These are phyloP conservation scores for Gambusia holbrooki DNA, from an alignment of 2,113 vertebrate species.

Conservation along the genomic window DNA sequence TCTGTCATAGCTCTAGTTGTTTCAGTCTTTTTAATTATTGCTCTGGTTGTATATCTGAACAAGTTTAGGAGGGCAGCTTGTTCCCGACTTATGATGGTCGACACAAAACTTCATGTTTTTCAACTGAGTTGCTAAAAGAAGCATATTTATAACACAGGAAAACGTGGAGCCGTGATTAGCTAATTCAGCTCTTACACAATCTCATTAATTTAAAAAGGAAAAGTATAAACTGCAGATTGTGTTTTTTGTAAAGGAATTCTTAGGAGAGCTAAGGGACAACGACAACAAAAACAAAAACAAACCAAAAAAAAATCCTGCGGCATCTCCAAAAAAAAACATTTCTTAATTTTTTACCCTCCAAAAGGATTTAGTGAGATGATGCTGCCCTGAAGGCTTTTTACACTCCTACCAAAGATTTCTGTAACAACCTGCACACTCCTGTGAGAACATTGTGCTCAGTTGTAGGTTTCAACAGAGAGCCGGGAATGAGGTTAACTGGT, in stretches of 20 bases:
- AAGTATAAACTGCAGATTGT: background rate
- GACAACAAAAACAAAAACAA: too few relatives aligned
- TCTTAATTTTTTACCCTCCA: too few relatives aligned
- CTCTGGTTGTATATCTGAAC: background rate
- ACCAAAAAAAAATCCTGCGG: too few relatives aligned
- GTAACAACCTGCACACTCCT: background rate
- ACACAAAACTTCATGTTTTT: too few relatives aligned
- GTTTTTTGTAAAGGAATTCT: background rate
- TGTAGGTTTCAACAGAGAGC: slow-evolving; percentile 18
- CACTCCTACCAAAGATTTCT: background rate
- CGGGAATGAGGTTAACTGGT: slow-evolving; percentile 29
- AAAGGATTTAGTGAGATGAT: background rate
- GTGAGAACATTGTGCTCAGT: slow-evolving; percentile 45
- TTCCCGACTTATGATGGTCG: too few relatives aligned
- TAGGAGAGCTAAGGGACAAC: background rate
- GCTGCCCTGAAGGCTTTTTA: too few relatives aligned
- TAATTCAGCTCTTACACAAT: background rate
- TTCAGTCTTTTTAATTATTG: background rate
- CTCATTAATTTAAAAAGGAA: background rate
- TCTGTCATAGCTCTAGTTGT: background rate
- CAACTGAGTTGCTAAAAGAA: background rate
- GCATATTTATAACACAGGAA: background rate
- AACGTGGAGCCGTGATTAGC: background rate
- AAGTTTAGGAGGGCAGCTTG: background rate
- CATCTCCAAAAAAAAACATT: too few relatives aligned